Percentiles rank a stretch among this genome's conserved stretches.
Conservation (phyloP, 2,113 vertebrate genomes). For the Orthonyx spaldingii region DNA sequence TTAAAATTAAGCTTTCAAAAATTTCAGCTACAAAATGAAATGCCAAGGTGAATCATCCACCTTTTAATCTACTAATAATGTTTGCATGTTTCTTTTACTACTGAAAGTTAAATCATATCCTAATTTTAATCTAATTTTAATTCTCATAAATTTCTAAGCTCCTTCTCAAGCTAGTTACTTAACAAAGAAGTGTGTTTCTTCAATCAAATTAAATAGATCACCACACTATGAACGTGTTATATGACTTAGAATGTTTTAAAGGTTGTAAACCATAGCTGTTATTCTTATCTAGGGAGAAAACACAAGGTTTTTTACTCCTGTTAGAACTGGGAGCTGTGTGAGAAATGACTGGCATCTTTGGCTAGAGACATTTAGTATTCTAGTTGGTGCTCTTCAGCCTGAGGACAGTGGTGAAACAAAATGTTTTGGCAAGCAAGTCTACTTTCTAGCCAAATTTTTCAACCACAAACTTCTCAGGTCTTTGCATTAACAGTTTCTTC, state of each 20-base stretch:
- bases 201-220: neutral
- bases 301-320: neutral
- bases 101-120: neutral
- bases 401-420: neutral
- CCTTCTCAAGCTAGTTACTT: neutral
- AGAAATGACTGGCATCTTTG: neutral
- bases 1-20: neutral
- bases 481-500: neutral
- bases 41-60: neutral
- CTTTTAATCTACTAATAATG: neutral
- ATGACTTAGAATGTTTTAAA: neutral
- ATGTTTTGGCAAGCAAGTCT: neutral
- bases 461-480: neutral
- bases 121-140: neutral
- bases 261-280: neutral
- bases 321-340: neutral
- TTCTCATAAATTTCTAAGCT: neutral
- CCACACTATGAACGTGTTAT: neutral
- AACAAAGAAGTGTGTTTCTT: neutral
- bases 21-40: neutral
- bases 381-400: neutral
- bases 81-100: neutral
- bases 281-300: neutral
- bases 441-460: neutral
- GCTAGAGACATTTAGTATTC: neutral